Evolutionary conservation across 2,797 vertebrate genomes (phyloP).

Genomic region (Anguilla megastoma): DNA sequence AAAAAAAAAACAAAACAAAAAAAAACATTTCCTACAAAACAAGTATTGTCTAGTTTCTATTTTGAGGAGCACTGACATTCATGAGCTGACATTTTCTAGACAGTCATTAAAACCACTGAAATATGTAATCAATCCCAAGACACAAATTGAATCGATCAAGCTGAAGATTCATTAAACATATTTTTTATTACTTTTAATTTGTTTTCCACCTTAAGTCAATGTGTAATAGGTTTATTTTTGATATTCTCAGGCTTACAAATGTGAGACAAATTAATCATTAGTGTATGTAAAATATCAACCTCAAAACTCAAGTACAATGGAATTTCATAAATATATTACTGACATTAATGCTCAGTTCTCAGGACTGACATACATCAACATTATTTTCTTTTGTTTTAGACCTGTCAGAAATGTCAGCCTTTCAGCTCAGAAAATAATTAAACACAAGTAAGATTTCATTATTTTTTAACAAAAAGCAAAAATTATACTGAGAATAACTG

Average conservation of each 20-base stretch:
- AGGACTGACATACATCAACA: conserved; percentile 8
- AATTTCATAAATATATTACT: conserved; percentile 15
- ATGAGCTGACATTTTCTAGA: conserved; percentile 2
- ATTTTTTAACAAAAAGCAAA: not conserved
- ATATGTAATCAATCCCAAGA: conserved; percentile 24
- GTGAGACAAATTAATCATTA: not conserved
- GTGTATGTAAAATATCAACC: not conserved
- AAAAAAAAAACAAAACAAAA: not conserved
- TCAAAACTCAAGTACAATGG: conserved; percentile 15
- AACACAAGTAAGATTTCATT: not conserved
- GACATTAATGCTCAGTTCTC: not conserved
- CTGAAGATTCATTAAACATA: not conserved
- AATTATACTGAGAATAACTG: not conserved
- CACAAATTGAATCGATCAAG: not conserved
- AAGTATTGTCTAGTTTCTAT: not conserved
- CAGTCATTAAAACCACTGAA: conserved; percentile 9
- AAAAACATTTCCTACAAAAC: not conserved
- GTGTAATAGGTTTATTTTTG: not conserved
- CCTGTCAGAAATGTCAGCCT: conserved; percentile 26
- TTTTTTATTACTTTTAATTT: not conserved
- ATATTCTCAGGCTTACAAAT: not conserved
- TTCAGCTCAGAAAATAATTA: not conserved
- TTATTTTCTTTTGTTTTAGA: conserved; percentile 28
- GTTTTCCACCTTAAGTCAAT: not conserved
- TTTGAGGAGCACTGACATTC: conserved; percentile 11